Base-by-base conservation (phyloP, 2,888 invertebrate species). In the Troides helena region DNA sequence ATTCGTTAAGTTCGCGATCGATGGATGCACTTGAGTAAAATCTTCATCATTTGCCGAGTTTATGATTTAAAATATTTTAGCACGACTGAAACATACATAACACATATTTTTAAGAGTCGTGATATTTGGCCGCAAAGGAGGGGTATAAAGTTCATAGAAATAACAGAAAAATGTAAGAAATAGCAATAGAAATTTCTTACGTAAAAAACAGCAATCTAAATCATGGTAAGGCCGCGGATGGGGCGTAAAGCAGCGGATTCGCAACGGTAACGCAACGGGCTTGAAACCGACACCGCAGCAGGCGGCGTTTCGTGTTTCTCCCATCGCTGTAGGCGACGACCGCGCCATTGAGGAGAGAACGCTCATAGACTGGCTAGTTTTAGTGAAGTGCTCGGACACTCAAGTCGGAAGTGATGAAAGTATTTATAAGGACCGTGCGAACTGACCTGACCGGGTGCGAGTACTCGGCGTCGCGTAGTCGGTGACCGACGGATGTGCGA, bases 311-410 rank as follows among this genome's bases (percentile, higher is more conserved):
- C 69, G 62, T 64, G 58, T 67, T 56, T 71, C 71, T 71, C 72
- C 62, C 72, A 69, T 62, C 71, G 69, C 71, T 67, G 70, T 46
- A 68, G 71, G 72, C 61, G 67, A 74, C 72, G 69, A 71, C 74
- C 72, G 73, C 69, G 72, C 72, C 73, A 72, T 74, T 76, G 80
- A 85, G 90, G 90, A 89, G 90, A 90, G 90, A 91, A 87, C 88
- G 87, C 89, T 88, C 86, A 91, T 85, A 91, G 92, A 92, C 92
- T 92, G 92, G 87, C 88, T 92, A 92, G 92, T 85, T 90, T 89
- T 86, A 92, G 91, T 91, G 89, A 89, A 87, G 92, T 91, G 92
- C 84, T 81, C 84, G 85, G 86, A 89, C 89, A 84, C 85, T 80
- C 73, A 79, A 81, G 84, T 80, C 83, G 82, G 85, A 86, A 84